phyloP scores from a whole-genome alignment of 2,888 invertebrate species.

The Diabrotica balteata region DNA sequence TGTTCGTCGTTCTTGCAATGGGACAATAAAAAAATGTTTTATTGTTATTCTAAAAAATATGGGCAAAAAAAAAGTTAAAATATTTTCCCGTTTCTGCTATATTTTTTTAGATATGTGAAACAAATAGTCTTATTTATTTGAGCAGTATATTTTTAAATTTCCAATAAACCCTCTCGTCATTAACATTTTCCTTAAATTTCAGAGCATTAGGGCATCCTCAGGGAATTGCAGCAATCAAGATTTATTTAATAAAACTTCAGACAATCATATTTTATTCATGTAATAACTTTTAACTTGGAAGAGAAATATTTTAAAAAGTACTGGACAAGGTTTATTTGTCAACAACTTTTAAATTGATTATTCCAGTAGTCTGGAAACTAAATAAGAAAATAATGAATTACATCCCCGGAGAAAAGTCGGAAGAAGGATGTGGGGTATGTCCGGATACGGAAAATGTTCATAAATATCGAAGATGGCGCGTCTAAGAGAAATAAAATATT shows the following conservation, averaged over 20 bases:
- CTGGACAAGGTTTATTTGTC: constrained; percentile 26
- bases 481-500: background rate
- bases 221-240: constrained; percentile 11
- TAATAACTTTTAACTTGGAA: constrained; percentile 9
- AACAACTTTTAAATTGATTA: constrained; percentile 32
- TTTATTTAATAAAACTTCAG: constrained; percentile 31
- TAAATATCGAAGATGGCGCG: background rate
- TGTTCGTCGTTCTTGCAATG: no score
- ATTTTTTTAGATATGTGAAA: no score
- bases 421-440: constrained; percentile 14
- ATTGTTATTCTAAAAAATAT: no score
- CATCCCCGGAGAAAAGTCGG: constrained; percentile 9
- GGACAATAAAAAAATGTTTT: no score
- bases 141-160: no score
- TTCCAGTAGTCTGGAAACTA: constrained; percentile 10
- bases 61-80: no score
- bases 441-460: constrained; percentile 10
- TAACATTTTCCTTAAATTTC: background rate
- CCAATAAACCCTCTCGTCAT: no score
- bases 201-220: background rate
- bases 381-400: constrained; percentile 25
- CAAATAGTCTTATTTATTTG: no score
- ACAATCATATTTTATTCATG: constrained; percentile 31
- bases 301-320: constrained; percentile 15
- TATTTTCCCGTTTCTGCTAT: no score